Percentiles rank a stretch among this genome's conserved stretches.
phyloP scores from a whole-genome alignment of 2,888 invertebrate species.

The Drosophila atroscutellata region DNA sequence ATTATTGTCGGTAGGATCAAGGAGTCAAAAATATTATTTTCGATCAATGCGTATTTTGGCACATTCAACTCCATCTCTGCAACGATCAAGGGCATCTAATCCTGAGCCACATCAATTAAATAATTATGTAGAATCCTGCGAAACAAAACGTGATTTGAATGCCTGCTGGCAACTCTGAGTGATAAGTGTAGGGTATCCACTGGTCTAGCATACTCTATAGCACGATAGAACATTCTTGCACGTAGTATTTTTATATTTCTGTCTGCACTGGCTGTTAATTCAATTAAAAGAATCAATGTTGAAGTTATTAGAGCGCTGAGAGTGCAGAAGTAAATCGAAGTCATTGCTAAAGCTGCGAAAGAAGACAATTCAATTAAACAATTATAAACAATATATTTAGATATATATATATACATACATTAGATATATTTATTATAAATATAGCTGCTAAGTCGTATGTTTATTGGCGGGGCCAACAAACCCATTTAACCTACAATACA shows the following conservation, averaged over 20 bases:
- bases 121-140: background rate
- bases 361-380: conserved; percentile 63
- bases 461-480: conserved; percentile 73
- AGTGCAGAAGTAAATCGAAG: conserved; percentile 67
- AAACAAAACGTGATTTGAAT: background rate
- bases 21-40: background rate
- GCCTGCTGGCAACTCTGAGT: background rate
- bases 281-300: conserved; percentile 76
- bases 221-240: background rate
- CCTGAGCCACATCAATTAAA: background rate
- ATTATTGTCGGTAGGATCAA: background rate
- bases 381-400: conserved; percentile 31
- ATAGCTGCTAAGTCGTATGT: background rate
- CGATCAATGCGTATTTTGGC: background rate
- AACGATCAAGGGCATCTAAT: background rate
- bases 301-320: conserved; percentile 80
- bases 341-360: conserved; percentile 64
- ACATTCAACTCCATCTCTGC: background rate
- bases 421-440: background rate
- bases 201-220: background rate
- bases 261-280: conserved; percentile 33
- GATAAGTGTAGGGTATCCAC: conserved; percentile 3
- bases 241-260: conserved; percentile 27
- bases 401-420: background rate
- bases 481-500: conserved; percentile 81